These are phyloP conservation scores for Scomberomorus guttatus DNA, from an alignment of 2,797 vertebrate genomes.

Conservation along the genomic window DNA sequence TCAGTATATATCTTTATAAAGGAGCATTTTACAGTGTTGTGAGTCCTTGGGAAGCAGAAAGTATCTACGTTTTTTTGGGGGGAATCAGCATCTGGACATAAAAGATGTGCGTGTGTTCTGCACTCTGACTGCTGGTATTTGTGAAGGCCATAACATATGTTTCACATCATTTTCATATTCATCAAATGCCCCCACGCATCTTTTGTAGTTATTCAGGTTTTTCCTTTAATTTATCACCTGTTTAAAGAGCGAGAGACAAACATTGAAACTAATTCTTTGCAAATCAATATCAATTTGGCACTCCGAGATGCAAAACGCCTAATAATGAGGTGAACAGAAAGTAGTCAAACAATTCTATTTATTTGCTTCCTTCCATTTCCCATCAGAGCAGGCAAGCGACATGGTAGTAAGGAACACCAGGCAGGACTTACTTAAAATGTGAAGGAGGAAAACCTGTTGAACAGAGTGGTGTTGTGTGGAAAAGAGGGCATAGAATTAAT, in stretches of 20 bases:
- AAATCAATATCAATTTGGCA: slow-evolving; percentile 9
- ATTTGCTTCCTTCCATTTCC: slow-evolving; percentile 6
- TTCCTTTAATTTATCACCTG: neutral
- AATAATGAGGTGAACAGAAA: slow-evolving; percentile 12
- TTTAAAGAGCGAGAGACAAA: neutral
- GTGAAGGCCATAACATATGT: neutral
- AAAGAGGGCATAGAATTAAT: neutral
- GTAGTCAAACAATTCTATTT: slow-evolving; percentile 5
- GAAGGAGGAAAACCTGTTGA: slow-evolving; percentile 8
- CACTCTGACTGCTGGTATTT: too few relatives aligned
- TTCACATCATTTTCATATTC: neutral
- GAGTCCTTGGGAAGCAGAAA: too few relatives aligned
- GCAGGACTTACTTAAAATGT: slow-evolving; percentile 13
- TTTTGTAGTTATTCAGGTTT: neutral
- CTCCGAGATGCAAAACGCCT: neutral
- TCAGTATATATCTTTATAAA: neutral
- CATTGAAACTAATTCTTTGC: neutral
- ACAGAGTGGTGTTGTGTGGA: neutral
- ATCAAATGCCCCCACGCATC: neutral
- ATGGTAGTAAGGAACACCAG: neutral
- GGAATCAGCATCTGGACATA: too few relatives aligned
- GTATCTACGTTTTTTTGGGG: neutral
- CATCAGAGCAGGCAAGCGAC: neutral
- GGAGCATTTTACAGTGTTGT: neutral
- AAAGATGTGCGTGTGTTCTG: too few relatives aligned